Conservation (phyloP, 2,888 invertebrate genomes). For the Phytoseiulus persimilis region DNA sequence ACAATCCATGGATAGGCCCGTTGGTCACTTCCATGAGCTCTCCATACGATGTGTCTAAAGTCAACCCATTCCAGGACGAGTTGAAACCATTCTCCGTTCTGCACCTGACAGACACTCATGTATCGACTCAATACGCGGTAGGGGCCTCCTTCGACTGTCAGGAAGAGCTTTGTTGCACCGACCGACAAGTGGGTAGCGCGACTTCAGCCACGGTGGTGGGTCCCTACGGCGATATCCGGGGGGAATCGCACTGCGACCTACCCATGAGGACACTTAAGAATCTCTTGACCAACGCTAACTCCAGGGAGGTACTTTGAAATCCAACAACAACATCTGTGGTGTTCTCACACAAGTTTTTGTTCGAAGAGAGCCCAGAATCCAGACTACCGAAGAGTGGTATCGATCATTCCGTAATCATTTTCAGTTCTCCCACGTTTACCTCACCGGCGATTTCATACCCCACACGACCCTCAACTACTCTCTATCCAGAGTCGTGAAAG, state of each 20-base stretch:
- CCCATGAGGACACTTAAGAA: conserved; percentile 7
- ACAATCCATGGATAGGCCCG: too few species aligned
- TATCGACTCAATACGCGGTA: not conserved
- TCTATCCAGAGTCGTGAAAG: not conserved
- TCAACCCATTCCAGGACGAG: not conserved
- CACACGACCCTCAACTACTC: conserved; percentile 13
- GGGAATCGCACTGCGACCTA: not conserved
- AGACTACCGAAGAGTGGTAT: not conserved
- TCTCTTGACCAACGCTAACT: not conserved
- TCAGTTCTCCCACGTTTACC: conserved; percentile 6
- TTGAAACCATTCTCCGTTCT: not conserved
- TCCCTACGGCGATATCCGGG: conserved; percentile 11
- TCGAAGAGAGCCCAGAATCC: too few species aligned
- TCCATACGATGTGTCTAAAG: too few species aligned
- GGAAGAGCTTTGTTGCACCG: conserved; percentile 20
- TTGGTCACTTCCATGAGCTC: too few species aligned
- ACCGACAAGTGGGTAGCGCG: not conserved
- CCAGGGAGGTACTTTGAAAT: not conserved
- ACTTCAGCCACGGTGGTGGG: not conserved
- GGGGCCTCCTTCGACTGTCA: not conserved
- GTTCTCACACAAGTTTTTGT: not conserved
- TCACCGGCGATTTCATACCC: conserved; percentile 27
- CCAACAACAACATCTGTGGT: not conserved
- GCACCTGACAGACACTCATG: conserved; percentile 9
- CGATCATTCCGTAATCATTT: not conserved